A percentile compares a stretch with the other conserved stretches of the same genome.
Conservation (phyloP, 2,888 invertebrate species). For the Aplocera efformata region DNA sequence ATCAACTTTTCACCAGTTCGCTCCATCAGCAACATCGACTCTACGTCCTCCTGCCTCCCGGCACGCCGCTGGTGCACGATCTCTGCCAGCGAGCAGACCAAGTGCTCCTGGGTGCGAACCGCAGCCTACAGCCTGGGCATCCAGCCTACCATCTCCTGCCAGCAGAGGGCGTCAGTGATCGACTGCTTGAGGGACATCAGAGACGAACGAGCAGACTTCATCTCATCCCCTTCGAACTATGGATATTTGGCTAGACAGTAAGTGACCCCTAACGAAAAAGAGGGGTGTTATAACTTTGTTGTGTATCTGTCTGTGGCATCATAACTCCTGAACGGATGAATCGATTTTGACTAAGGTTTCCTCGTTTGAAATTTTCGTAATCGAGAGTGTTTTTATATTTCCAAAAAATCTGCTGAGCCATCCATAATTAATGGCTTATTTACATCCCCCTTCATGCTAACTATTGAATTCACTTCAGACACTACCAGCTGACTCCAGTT, state of each 20-base stretch:
- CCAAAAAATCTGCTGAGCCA: too few relatives aligned
- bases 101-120: constrained; percentile 81
- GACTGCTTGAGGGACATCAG: constrained; percentile 79
- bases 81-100: constrained; percentile 71
- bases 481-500: constrained; percentile 76
- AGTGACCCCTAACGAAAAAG: constrained; percentile 51
- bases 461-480: too few relatives aligned
- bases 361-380: too few relatives aligned
- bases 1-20: constrained; percentile 46
- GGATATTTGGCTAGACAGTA: constrained; percentile 77
- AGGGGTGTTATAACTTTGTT: not conserved
- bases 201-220: constrained; percentile 76
- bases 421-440: too few relatives aligned
- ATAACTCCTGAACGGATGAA: too few relatives aligned
- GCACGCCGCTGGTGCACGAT: constrained; percentile 82
- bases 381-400: too few relatives aligned
- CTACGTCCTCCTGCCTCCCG: constrained; percentile 48
- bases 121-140: constrained; percentile 80
- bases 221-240: constrained; percentile 41
- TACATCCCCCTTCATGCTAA: too few relatives aligned
- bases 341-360: too few relatives aligned
- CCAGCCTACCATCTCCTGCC: constrained; percentile 80
- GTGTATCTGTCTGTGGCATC: too few relatives aligned
- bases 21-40: constrained; percentile 39
- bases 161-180: constrained; percentile 60